phyloP scores from a whole-genome alignment of 2,797 vertebrate species.

The Pyrocephalus nanus region DNA sequence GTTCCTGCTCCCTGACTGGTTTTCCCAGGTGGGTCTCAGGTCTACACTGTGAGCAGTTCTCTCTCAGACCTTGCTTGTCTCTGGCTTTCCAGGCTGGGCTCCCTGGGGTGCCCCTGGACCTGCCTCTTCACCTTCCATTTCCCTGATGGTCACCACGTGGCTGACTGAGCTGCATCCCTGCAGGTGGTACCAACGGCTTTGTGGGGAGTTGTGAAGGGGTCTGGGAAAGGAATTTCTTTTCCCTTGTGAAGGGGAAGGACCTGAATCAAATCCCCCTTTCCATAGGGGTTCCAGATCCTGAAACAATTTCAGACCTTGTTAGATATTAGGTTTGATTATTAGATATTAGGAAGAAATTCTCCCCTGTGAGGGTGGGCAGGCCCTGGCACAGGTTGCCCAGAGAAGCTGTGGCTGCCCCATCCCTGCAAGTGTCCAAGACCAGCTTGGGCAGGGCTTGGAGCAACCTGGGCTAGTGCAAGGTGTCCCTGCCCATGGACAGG shows the following conservation, averaged over 20 bases:
- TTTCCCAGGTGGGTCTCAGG: background rate
- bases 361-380: fast-evolving
- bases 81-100: background rate
- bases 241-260: background rate
- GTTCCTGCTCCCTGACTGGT: background rate
- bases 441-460: fast-evolving
- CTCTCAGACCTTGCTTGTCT: background rate
- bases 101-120: background rate
- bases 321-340: background rate
- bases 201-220: background rate
- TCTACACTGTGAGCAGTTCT: background rate
- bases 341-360: background rate
- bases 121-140: background rate
- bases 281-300: background rate
- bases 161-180: background rate
- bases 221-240: background rate
- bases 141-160: background rate
- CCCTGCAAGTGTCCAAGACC: background rate
- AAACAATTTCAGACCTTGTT: background rate
- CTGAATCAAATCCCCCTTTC: background rate
- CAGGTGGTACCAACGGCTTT: background rate
- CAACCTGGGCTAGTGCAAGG: fast-evolving
- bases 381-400: background rate
- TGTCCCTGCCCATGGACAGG: background rate
- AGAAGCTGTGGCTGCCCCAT: background rate